A percentile compares a stretch with the other conserved stretches of the same genome.
Evolutionary conservation across 2,113 vertebrate genomes (phyloP).

Genomic region (Dipodomys ordii): DNA sequence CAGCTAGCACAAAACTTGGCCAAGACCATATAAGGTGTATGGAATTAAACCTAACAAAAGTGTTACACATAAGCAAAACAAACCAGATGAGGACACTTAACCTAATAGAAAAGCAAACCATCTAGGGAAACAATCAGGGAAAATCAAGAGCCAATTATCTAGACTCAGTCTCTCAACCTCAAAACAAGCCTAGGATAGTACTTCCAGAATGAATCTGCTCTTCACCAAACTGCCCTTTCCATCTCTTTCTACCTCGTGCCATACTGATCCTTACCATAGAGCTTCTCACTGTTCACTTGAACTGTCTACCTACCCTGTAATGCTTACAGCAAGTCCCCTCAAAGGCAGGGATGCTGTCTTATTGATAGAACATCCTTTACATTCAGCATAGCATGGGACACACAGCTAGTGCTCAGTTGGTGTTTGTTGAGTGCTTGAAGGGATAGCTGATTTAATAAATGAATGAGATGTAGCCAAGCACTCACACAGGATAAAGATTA

Average conservation of each 20-base stretch:
- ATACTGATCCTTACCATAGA: neutral
- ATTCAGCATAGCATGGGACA: neutral
- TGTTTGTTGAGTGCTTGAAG: neutral
- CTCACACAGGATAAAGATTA: neutral
- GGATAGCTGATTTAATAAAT: neutral
- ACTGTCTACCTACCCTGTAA: neutral
- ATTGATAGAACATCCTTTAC: neutral
- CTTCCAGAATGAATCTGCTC: neutral
- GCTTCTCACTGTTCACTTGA: neutral
- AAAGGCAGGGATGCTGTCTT: neutral
- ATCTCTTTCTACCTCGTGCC: neutral
- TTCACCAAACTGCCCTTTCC: neutral
- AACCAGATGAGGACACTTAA: too few species aligned
- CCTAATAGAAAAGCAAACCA: too few species aligned
- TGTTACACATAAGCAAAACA: too few species aligned
- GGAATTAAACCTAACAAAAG: too few species aligned
- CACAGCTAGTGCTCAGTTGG: neutral
- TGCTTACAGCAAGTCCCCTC: neutral
- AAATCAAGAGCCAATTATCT: too few species aligned
- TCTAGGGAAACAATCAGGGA: too few species aligned
- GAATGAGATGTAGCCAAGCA: conserved; percentile 19
- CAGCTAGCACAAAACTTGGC: too few species aligned
- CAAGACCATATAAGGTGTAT: too few species aligned
- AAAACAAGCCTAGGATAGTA: neutral
- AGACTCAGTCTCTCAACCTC: too few species aligned